Evolutionary conservation across 2,113 vertebrate species (phyloP).

Genomic region (Trematomus loennbergii): DNA sequence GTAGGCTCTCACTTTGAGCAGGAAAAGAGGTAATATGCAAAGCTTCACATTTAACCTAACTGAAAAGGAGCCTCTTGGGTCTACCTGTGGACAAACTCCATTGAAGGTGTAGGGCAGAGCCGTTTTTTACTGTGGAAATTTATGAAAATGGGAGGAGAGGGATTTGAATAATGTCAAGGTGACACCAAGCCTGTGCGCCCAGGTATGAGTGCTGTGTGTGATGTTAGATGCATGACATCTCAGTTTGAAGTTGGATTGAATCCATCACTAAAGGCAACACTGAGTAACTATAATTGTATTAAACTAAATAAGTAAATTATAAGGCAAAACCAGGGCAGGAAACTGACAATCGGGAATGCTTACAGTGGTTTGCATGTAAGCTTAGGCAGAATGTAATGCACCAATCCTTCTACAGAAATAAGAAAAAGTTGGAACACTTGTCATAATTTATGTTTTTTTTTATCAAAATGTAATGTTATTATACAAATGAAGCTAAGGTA

Average conservation of each 20-base stretch:
- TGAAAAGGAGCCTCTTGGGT: not conserved
- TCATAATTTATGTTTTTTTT: conserved; percentile 8
- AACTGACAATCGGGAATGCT: not conserved
- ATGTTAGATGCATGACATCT: conserved; percentile 1
- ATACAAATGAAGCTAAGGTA: too few relatives aligned
- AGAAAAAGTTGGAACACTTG: not conserved
- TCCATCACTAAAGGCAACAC: conserved; percentile 13
- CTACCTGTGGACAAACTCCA: conserved; percentile 12
- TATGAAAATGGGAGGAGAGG: conserved; percentile 40
- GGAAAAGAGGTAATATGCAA: not conserved
- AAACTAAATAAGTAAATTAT: conserved; percentile 9
- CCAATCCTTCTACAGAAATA: not conserved
- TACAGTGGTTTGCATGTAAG: not conserved
- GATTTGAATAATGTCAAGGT: conserved; percentile 54
- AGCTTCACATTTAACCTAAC: not conserved
- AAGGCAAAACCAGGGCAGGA: not conserved
- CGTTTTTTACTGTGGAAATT: conserved; percentile 32
- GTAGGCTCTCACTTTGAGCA: conserved; percentile 25
- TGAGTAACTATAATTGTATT: conserved; percentile 9
- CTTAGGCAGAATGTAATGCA: not conserved
- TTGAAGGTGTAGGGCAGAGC: not conserved
- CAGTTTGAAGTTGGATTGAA: conserved; percentile 7
- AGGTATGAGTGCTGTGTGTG: conserved; percentile 10
- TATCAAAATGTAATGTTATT: too few relatives aligned
- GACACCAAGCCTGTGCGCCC: conserved; percentile 17